phyloP scores from a whole-genome alignment of 2,113 vertebrate genomes.

The Oriolus oriolus region DNA sequence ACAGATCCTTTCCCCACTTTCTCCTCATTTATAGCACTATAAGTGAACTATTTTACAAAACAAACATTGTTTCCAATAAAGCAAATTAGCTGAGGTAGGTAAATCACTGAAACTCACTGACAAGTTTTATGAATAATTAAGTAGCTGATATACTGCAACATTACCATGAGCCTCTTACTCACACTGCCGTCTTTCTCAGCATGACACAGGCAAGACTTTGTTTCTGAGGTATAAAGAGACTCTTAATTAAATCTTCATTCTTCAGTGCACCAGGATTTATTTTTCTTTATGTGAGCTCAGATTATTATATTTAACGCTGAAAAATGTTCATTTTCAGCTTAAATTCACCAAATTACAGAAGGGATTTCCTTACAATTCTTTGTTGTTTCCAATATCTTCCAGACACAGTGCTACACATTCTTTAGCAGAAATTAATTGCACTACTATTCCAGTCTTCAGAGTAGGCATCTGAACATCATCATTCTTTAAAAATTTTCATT shows the following conservation, averaged over 20 bases:
- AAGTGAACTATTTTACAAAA: background rate
- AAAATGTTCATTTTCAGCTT: conserved; percentile 6
- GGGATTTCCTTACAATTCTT: background rate
- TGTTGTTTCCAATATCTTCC: background rate
- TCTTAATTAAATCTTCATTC: conserved; percentile 44
- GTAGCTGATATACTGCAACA: background rate
- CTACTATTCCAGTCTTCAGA: background rate
- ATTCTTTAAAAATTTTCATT: background rate
- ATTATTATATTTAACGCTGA: background rate
- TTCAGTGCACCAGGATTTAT: background rate
- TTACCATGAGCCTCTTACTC: background rate
- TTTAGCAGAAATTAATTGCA: background rate
- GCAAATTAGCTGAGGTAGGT: background rate
- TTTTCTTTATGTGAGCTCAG: background rate
- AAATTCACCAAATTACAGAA: background rate
- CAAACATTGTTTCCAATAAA: background rate
- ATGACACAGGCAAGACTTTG: background rate
- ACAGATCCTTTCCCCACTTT: background rate
- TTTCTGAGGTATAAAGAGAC: conserved; percentile 21
- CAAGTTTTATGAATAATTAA: conserved; percentile 41
- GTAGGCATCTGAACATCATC: background rate
- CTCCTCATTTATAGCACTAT: background rate
- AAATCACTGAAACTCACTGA: background rate
- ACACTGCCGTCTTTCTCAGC: background rate
- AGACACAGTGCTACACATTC: background rate